phyloP scores from a whole-genome alignment of 2,797 vertebrate species.

The Mus spretus region DNA sequence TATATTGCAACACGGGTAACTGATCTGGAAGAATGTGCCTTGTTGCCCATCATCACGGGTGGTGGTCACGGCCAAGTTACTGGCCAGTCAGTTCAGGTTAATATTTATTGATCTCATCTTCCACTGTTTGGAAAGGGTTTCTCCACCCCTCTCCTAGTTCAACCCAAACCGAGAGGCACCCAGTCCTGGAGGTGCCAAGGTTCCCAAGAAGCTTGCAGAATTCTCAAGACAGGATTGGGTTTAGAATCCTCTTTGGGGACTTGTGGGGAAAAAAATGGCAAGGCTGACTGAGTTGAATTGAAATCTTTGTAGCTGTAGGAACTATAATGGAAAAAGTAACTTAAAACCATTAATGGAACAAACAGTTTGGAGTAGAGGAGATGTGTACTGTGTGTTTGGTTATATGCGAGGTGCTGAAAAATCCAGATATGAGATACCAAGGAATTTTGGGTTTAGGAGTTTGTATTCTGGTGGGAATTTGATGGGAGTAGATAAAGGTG shows the following conservation, averaged over 20 bases:
- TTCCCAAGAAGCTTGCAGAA: neutral
- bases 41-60: neutral
- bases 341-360: slow-evolving; percentile 9
- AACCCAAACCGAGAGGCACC: neutral
- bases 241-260: neutral
- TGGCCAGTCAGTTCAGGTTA: neutral
- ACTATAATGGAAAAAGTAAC: slow-evolving; percentile 5
- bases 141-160: too few species aligned
- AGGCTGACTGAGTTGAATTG: slow-evolving; percentile 24
- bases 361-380: slow-evolving; percentile 55
- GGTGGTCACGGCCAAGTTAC: neutral
- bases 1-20: slow-evolving; percentile 43
- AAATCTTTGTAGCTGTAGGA: slow-evolving; percentile 48
- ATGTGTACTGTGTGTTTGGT: neutral
- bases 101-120: neutral
- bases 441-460: slow-evolving; percentile 5
- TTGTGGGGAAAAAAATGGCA: neutral
- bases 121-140: slow-evolving; percentile 44
- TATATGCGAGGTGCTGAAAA: slow-evolving; percentile 7
- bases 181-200: neutral
- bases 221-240: slow-evolving; percentile 43
- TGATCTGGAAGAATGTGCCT: slow-evolving; percentile 14
- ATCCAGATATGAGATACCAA: neutral
- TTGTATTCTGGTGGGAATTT: slow-evolving; percentile 12
- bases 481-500: neutral